These are phyloP conservation scores for Ateles fusciceps DNA, from an alignment of 2,797 vertebrate genomes.

Conservation along the genomic window DNA sequence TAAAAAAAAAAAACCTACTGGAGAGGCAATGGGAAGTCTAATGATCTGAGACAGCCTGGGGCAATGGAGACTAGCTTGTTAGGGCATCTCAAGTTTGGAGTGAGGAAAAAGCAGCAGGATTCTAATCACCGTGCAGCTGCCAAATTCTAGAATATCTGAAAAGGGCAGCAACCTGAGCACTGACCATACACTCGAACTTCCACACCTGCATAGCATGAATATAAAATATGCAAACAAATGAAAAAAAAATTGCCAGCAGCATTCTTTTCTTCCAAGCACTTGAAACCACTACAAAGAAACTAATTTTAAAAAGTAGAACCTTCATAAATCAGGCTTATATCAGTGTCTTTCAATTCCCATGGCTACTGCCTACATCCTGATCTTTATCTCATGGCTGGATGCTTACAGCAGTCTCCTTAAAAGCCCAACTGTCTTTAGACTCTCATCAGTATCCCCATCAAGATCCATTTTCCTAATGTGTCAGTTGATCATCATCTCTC, in stretches of 20 bases:
- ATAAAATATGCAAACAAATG: background rate
- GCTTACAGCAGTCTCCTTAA: background rate
- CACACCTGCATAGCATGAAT: background rate
- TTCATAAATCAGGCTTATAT: background rate
- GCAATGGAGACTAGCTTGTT: background rate
- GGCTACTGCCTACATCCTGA: background rate
- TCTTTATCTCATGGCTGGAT: background rate
- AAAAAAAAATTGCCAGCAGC: background rate
- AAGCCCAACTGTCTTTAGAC: background rate
- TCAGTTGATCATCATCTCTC: background rate
- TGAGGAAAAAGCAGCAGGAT: background rate
- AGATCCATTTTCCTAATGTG: background rate
- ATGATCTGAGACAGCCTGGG: background rate
- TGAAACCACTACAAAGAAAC: background rate
- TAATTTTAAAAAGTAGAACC: background rate
- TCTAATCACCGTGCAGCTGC: background rate
- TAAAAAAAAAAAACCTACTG: background rate
- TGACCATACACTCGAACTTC: background rate
- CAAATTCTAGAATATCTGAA: background rate
- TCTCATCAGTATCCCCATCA: rapidly evolving
- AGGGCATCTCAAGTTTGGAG: background rate
- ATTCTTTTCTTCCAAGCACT: background rate
- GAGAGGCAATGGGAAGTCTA: background rate
- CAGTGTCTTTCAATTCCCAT: background rate
- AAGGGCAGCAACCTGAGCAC: background rate